These are phyloP conservation scores for Thripadectes ignobilis DNA, from an alignment of 2,797 vertebrate genomes.

Conservation along the genomic window DNA sequence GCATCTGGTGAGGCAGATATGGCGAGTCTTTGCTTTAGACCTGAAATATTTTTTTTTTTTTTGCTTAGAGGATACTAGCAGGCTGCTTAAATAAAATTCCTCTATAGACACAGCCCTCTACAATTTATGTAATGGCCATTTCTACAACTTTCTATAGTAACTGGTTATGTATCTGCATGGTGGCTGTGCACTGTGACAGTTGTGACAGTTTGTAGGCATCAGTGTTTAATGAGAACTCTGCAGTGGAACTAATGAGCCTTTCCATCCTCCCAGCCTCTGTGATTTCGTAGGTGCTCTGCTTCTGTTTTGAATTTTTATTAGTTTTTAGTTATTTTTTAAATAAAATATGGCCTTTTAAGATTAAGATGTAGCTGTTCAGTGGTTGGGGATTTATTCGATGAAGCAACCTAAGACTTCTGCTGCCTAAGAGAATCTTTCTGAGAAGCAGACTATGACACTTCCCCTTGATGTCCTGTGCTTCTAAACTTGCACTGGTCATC, in stretches of 20 bases:
- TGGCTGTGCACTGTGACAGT: background rate
- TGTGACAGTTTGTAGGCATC: background rate
- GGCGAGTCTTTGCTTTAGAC: background rate
- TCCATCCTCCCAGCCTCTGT: background rate
- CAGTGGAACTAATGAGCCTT: background rate
- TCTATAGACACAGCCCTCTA: background rate
- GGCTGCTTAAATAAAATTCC: background rate
- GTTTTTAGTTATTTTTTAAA: background rate
- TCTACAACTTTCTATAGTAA: background rate
- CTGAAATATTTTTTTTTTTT: background rate
- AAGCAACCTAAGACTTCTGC: background rate
- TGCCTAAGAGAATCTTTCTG: background rate
- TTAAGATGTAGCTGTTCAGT: background rate
- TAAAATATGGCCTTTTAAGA: background rate
- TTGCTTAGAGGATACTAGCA: background rate
- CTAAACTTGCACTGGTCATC: background rate
- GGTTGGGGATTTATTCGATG: background rate
- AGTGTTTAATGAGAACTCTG: background rate
- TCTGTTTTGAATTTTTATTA: background rate
- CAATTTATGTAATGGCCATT: background rate
- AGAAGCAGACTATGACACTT: background rate
- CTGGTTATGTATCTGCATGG: rapidly evolving
- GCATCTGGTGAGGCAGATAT: background rate
- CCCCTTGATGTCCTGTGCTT: background rate
- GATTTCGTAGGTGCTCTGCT: background rate